Base-by-base conservation (phyloP, 2,113 vertebrate genomes). In the Pogonocichla stellata region DNA sequence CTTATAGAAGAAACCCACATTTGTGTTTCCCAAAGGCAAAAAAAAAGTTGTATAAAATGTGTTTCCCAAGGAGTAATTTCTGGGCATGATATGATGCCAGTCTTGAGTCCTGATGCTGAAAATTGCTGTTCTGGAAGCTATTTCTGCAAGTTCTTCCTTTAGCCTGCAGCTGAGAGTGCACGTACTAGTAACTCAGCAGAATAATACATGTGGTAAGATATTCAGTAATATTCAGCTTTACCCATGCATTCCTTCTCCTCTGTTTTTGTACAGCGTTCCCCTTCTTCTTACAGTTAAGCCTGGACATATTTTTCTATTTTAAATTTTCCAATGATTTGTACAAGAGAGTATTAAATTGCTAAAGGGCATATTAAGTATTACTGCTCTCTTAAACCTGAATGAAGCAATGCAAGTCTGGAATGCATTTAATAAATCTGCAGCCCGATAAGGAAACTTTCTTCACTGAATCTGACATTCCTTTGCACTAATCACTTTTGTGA, bases 301-400 rank as follows among this genome's bases (percentile, higher is more conserved):
- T 84, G 85, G 62, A 93, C 66, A 79, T 93, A 86, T 88, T 91
- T 97, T 97, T 94, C 95, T 94, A 87, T 92, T 95, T 96, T 97
- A 95, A 94, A 94, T 90, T 92, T 97, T 96, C 93, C 96, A 94
- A 33, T 94, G 96, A 93, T 96, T 95, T 92, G 91, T 95, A 95
- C 94, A 93, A 86, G 79, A 92, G 57, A 93, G 95, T 90, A 90
- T 94, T 95, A 95, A 85, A 79, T 83, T 84, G 88, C 80, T 90
- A 77, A 58, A 78, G 78, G 89, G 92, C 61, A 43, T 90, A 87
- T 92, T 92, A 96, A 94, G 90, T 79, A 83, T 79, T 75, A 91
- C 92, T 78, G 83, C 38, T 74, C 85, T 89, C 80, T 67, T 93
- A 91, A 94, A 81, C 70, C 82, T 81, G 80, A 96, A 95, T 29